phyloP scores from a whole-genome alignment of 2,113 vertebrate species.

The Planiliza haematocheilus region DNA sequence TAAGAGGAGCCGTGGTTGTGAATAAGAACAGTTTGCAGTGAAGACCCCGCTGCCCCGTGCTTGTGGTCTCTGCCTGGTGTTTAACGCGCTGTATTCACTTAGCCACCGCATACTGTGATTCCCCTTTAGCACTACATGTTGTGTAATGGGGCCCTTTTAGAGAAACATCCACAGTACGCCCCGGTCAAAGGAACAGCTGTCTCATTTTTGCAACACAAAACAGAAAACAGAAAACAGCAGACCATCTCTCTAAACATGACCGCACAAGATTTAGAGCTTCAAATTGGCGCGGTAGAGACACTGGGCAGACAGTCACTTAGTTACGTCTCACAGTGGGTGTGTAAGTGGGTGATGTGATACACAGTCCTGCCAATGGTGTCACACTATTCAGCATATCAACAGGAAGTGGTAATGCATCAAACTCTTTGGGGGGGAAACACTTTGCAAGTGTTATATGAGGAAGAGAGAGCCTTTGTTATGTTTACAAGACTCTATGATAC shows the following conservation, averaged over 20 bases:
- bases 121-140: conserved; percentile 8
- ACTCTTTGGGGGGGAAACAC: too few relatives aligned
- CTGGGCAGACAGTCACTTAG: conserved; percentile 5
- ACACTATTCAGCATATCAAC: neutral
- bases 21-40: neutral
- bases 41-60: neutral
- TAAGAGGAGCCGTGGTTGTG: neutral
- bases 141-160: conserved; percentile 39
- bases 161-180: neutral
- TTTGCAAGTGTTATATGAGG: too few relatives aligned
- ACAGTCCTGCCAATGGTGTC: neutral
- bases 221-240: conserved; percentile 4
- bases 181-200: neutral
- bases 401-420: too few relatives aligned
- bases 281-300: conserved; percentile 6
- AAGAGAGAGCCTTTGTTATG: too few relatives aligned
- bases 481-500: too few relatives aligned
- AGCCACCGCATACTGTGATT: conserved; percentile 29
- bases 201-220: neutral
- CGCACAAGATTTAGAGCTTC: neutral
- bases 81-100: conserved; percentile 14
- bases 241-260: conserved; percentile 19
- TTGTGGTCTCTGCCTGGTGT: conserved; percentile 25
- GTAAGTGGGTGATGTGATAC: too few relatives aligned
- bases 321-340: too few relatives aligned